Evolutionary conservation across 92 coral and sea anemone species (phyloP), one percentile per base, ranked within the genome.

Genomic region (Pocillopora grandis): DNA sequence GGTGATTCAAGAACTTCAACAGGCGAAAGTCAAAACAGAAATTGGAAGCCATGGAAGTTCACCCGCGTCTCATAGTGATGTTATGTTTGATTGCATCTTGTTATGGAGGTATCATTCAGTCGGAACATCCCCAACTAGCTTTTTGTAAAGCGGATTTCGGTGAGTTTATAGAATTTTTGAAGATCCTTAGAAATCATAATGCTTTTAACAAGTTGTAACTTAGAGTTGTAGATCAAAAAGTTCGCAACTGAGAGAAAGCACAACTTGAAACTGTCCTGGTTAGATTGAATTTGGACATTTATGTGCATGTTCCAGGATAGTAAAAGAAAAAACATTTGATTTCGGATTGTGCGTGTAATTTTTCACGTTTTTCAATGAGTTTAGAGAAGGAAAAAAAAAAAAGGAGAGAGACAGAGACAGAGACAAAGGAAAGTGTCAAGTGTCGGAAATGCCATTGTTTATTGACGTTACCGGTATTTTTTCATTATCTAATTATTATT

Each of bases 111-210:
- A 1, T 77, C n/a, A 12, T 77, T 23, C 81, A 62, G 66, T 61
- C 31, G 16, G 81, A 77, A 18, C 81, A 77, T 58, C 81, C 81
- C 17, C 81, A 77, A 8, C 71, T 33, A 61, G 81, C 71, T 6
- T 77, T 77, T 77, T 77, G 81, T 62, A 35, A 77, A 77, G 81
- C 81, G 13, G 81, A 77, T 58, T 77, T 77, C 19, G 81, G 81
- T 77, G 37, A 71, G 76, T 35, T 35, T 27, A 20, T 19, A 33
- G 6, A 68, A 11, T 71, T 0, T 27, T 31, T 20, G 49, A 11
- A 27, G 15, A 16, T 33, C 48, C 55, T 33, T 71, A 14, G 58
- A 42, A 60, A 49, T 6, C 2, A 20, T 14, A 13, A 1, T 17
- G 33, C 10, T 58, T 42, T 36, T 56, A 33, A 57, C 20, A 19